Percentiles rank a stretch among this genome's conserved stretches.
Evolutionary conservation across 2,797 vertebrate species (phyloP).

Genomic region (Ctenosaura bakeri): DNA sequence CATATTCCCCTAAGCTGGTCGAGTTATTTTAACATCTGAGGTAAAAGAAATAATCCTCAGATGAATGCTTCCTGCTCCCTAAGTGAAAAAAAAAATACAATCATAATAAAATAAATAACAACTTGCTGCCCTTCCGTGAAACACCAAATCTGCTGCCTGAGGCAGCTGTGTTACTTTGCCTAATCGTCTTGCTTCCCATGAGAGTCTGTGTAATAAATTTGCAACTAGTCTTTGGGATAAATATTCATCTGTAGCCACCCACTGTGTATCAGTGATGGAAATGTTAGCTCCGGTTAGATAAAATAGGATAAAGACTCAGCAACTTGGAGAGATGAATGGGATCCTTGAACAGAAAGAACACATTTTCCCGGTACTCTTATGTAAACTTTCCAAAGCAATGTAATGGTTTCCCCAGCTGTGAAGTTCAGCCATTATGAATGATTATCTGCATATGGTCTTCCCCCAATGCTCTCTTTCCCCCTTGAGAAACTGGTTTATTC

Average conservation of each 20-base stretch:
- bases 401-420: slow-evolving; percentile 60
- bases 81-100: neutral
- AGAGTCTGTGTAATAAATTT: neutral
- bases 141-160: neutral
- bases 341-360: slow-evolving; percentile 38
- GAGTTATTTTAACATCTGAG: neutral
- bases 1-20: neutral
- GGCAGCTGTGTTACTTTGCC: neutral
- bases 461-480: slow-evolving; percentile 14
- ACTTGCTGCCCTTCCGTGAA: neutral
- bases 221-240: neutral
- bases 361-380: slow-evolving; percentile 33
- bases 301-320: neutral
- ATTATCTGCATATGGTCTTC: slow-evolving; percentile 51
- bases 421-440: slow-evolving; percentile 59
- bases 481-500: slow-evolving; percentile 70
- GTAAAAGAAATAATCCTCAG: neutral
- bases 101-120: neutral
- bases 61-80: neutral
- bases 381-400: slow-evolving; percentile 48
- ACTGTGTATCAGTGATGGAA: slow-evolving; percentile 20
- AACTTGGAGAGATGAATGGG: slow-evolving; percentile 33
- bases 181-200: neutral
- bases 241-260: slow-evolving; percentile 19
- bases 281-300: neutral